Base-by-base conservation (phyloP, 2,797 vertebrate genomes). In the Pipistrellus nathusii region DNA sequence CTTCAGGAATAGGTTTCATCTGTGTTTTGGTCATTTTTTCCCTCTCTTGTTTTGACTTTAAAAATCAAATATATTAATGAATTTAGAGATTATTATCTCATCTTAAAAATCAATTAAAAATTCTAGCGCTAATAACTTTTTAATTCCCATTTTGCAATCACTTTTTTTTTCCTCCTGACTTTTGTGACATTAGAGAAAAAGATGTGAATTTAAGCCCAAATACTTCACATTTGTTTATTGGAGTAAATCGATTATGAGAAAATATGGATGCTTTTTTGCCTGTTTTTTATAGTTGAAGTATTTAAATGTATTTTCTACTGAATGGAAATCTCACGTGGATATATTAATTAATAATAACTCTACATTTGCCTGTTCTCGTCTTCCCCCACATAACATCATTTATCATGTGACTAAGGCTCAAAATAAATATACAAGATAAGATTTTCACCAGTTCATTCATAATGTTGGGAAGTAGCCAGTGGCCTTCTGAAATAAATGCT, bases 401-500 rank as follows among this genome's bases (percentile, higher is more conserved):
- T 91, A 68, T 38, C 46, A 59, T 86, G 35, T 95, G 57, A 81
- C 90, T 92, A 82, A 96, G 35, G 2, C 14, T 73, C 10, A 41
- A 83, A 94, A 69, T 88, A 92, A 77, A 25, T 21, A 32, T 66
- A 8, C 46, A 88, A 88, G 41, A 57, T 71, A 20, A 89, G 89
- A 81, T 93, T 77, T 85, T 75, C 30, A 66, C 23, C 72, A 71
- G 6, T 85, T 92, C 18, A 25, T 88, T 94, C 87, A 48, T 76
- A 92, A 84, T 89, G 8, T 80, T 90, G 53, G 23, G 15, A 88
- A 95, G 27, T 92, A 84, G 41, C 38, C 55, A 48, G 11, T 87
- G 51, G 20, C n/a, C 12, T 30, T 93, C 55, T 81, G 48, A 94
- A 93, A 83, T 95, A 90, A 95, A 93, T 72, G 72, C 62, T 92